Evolutionary conservation across 2,888 invertebrate species (phyloP).

Genomic region (Melieria crassipennis): DNA sequence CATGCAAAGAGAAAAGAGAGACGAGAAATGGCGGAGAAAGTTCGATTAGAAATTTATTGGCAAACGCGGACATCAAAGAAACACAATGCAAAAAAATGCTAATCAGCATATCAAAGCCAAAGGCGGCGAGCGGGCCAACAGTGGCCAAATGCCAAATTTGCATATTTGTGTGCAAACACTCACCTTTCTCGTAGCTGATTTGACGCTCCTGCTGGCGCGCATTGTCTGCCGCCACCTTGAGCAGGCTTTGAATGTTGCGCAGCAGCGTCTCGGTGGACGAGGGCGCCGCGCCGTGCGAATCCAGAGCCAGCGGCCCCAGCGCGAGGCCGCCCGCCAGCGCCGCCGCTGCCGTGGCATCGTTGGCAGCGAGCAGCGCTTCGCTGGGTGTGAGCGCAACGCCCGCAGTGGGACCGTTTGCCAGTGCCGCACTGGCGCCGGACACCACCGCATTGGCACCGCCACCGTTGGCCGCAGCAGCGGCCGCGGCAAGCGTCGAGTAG

Average conservation of each 20-base stretch:
- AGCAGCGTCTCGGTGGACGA: slow-evolving; percentile 90
- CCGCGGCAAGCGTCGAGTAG: slow-evolving; percentile 80
- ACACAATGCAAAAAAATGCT: not conserved
- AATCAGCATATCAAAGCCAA: not conserved
- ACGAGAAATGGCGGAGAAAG: not conserved
- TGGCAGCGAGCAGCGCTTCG: slow-evolving; percentile 58
- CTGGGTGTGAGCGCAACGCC: slow-evolving; percentile 60
- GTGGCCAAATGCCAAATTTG: too few species aligned
- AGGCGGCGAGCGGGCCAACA: not conserved
- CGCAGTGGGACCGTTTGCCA: slow-evolving; percentile 51
- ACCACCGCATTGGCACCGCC: slow-evolving; percentile 40
- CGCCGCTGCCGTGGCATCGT: slow-evolving; percentile 58
- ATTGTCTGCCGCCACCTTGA: slow-evolving; percentile 97
- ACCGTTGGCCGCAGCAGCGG: slow-evolving; percentile 68
- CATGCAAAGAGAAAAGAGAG: slow-evolving; percentile 11
- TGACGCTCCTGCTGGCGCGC: slow-evolving; percentile 96
- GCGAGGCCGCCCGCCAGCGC: slow-evolving; percentile 60
- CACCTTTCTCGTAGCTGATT: slow-evolving; percentile 97
- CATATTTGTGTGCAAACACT: slow-evolving; percentile 49
- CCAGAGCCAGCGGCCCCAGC: slow-evolving; percentile 62
- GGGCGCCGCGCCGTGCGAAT: slow-evolving; percentile 57
- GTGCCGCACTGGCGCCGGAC: slow-evolving; percentile 56
- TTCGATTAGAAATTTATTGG: slow-evolving; percentile 32
- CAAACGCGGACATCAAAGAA: slow-evolving; percentile 25
- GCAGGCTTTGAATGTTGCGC: slow-evolving; percentile 93